Evolutionary conservation across 2,113 vertebrate species (phyloP), one percentile per base, ranked within the genome.

Genomic region (Misgurnus mizolepis): DNA sequence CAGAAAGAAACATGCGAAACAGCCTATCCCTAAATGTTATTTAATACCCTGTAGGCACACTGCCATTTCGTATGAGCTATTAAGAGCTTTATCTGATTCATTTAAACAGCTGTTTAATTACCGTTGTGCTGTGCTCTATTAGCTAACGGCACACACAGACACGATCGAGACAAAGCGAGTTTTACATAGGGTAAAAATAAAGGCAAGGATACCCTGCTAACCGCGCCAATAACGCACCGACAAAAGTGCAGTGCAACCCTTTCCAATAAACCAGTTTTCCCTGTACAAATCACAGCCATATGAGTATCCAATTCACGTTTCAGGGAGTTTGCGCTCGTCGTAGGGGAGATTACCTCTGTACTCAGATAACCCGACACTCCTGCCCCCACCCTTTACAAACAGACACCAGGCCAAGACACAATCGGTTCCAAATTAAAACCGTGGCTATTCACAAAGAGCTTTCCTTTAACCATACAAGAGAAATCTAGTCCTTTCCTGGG

Each of bases 71-170:
- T 43, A 80, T 80, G 69, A 86, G 67, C 61, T 78, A 78, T 60
- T 17, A 5, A 14, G n/a, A 58, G 15, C 68, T 89, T 87, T 81
- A 88, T 89, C 85, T 77, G 81, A 86, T 90, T 87, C 22, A 87
- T 86, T 72, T 81, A 88, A 91, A 85, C 78, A 88, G 80, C 66
- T 80, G 83, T 80, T 84, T 89, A 88, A 88, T 86, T 88, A 73
- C 82, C 80, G 66, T 67, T 70, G 88, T 39, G 87, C 68, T 82
- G 87, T 79, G 75, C 78, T 84, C 66, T 81, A 90, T 90, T 89
- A 89, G 79, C 75, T 60, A 34, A 61, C 18, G 78, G 85, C 56
- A 69, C 84, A 76, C 60, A 80, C 70, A 73, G 85, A 78, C n/a
- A 72, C 78, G 72, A 10, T 40, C 14, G 15, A 17, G 2, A 17